Conservation (phyloP, 2,113 vertebrate species). For the Dryoscopus gambensis region DNA sequence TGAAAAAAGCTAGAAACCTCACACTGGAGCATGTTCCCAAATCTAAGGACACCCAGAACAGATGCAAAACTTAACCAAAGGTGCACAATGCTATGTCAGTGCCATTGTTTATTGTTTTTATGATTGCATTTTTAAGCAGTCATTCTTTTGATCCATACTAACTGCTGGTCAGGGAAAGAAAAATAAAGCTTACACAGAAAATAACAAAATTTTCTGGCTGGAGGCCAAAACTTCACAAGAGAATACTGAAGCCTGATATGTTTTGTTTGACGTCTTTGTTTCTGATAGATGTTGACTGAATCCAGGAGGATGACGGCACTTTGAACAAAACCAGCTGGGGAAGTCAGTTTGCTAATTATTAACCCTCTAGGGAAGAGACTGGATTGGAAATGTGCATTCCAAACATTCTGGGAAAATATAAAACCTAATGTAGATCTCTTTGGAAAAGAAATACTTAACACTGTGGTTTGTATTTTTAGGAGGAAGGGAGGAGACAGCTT, state of each 20-base stretch:
- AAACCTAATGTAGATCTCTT: neutral
- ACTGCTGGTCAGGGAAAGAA: neutral
- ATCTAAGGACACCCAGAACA: neutral
- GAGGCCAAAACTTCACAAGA: slow-evolving; percentile 26
- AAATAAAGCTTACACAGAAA: slow-evolving; percentile 38
- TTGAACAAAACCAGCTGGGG: slow-evolving; percentile 45
- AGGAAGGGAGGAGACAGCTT: neutral
- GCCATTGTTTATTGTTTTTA: slow-evolving; percentile 5
- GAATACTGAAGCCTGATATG: slow-evolving; percentile 23
- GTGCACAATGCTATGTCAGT: neutral
- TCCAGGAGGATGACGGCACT: slow-evolving; percentile 41
- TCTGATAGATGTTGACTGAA: slow-evolving; percentile 51
- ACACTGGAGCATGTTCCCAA: neutral
- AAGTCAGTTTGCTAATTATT: slow-evolving; percentile 48
- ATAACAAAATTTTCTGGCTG: slow-evolving; percentile 40
- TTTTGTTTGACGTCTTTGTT: slow-evolving; percentile 65
- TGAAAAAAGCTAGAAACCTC: neutral
- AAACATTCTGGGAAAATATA: slow-evolving; percentile 3
- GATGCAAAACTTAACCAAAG: neutral
- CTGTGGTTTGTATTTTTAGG: neutral
- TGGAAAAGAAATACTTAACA: neutral
- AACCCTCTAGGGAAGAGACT: slow-evolving; percentile 19
- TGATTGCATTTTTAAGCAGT: slow-evolving; percentile 1
- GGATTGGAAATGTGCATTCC: slow-evolving; percentile 18
- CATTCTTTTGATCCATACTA: slow-evolving; percentile 4